phyloP scores from a whole-genome alignment of 2,888 invertebrate species.

The Ectobius pallidus region DNA sequence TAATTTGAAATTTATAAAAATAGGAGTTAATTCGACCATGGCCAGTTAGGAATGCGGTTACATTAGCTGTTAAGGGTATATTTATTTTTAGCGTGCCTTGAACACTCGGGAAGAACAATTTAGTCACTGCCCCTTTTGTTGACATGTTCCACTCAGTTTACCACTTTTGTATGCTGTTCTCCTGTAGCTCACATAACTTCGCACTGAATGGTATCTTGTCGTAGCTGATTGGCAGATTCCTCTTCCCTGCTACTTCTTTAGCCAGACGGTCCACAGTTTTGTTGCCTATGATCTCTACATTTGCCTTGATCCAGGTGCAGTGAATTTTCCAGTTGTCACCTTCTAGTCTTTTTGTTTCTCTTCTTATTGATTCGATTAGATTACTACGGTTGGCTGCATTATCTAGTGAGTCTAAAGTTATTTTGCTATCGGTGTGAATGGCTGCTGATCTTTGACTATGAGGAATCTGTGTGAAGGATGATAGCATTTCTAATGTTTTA shows the following conservation, averaged over 20 bases:
- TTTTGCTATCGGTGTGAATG: not conserved
- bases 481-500: not conserved
- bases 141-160: not conserved
- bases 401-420: not conserved
- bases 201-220: conserved; percentile 7
- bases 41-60: too few species aligned
- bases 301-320: not conserved
- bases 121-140: not conserved
- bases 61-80: not conserved
- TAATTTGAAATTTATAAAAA: too few species aligned
- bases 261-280: not conserved
- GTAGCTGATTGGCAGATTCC: not conserved
- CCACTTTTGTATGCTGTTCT: not conserved
- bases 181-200: not conserved
- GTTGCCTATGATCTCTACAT: not conserved
- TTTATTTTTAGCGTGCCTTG: not conserved
- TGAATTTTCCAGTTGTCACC: not conserved
- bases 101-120: not conserved
- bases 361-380: not conserved
- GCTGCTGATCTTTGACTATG: conserved; percentile 4
- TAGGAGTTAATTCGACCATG: too few species aligned
- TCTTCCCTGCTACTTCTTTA: conserved; percentile 6
- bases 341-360: not conserved
- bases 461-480: not conserved
- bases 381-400: not conserved